Evolutionary conservation across 2,113 vertebrate species (phyloP).

Genomic region (Xiphophorus couchianus): DNA sequence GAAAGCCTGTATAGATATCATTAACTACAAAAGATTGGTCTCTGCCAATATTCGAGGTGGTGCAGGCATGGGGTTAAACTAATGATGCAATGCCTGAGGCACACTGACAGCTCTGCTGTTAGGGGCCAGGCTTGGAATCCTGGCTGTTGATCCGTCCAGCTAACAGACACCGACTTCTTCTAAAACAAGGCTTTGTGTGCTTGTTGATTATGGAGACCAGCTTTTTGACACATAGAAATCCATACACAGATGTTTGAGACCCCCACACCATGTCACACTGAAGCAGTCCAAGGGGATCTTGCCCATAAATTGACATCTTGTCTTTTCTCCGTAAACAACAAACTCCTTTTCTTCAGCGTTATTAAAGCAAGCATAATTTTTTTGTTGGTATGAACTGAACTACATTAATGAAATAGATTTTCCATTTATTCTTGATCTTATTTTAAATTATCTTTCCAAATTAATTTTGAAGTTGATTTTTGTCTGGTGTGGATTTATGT

Average conservation of each 20-base stretch:
- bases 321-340: not conserved
- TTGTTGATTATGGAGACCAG: constrained; percentile 56
- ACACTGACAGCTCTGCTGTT: constrained; percentile 64
- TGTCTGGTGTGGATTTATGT: not conserved
- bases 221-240: constrained; percentile 56
- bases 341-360: not conserved
- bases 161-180: constrained; percentile 67
- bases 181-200: constrained; percentile 50
- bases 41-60: constrained; percentile 42
- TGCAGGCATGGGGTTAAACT: constrained; percentile 63
- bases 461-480: not conserved
- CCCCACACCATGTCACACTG: constrained; percentile 13
- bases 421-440: not conserved
- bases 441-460: not conserved
- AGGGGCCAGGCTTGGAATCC: constrained; percentile 46
- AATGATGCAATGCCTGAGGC: constrained; percentile 72
- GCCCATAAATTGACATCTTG: constrained; percentile 12
- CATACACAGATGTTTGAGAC: constrained; percentile 31
- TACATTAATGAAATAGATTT: not conserved
- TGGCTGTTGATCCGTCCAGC: constrained; percentile 60
- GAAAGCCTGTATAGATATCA: constrained; percentile 9
- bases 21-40: constrained; percentile 28
- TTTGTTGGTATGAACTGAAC: not conserved
- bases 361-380: too few species aligned
- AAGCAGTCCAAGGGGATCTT: constrained; percentile 16